Evolutionary conservation across 2,888 invertebrate species (phyloP), one percentile per base, ranked within the genome.

Genomic region (Anoplius nigerrimus): DNA sequence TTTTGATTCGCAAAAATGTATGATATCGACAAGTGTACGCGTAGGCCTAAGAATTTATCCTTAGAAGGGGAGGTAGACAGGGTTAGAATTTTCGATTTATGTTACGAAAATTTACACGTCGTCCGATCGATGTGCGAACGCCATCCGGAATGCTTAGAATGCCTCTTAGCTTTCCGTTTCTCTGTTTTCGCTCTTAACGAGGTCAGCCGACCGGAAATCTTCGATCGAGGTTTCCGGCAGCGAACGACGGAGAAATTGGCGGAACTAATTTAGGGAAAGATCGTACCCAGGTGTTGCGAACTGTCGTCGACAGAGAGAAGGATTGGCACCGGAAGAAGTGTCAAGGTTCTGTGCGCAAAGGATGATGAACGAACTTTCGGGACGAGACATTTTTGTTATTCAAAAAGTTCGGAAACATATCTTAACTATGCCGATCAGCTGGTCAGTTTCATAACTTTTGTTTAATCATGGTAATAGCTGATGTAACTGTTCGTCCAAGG

Each of bases 141-240:
- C 11, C 34, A 8, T 34, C 11, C 11, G 6, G 4, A 11, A 1
- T 13, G 11, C 27, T 52, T 53, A 24, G 5, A 53, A 53, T 13
- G 24, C 1, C 22, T 24, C n/a, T 2, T n/a, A 13, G 6, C 22
- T 53, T 16, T 53, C 27, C 24, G 24, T 53, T 20, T 20, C 22
- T 52, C 21, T 52, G 15, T 6, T 24, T 48, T 48, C 45, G 57
- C 46, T 18, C 27, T 45, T 68, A 74, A 75, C 62, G 70, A 71
- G 68, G 51, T 34, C 66, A 62, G 20, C 71, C 67, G 65, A n/a
- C 60, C 61, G 73, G 64, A 68, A 64, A 62, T 68, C 60, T 78
- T 76, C 69, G 71, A 75, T 74, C 59, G 43, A 62, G 34, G 48
- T 46, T 43, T 21, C 42, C 34, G 27, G 27, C 3, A n/a, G 46